Base-by-base conservation (phyloP, 1,140 invertebrate species). In the Cydia strobilella region DNA sequence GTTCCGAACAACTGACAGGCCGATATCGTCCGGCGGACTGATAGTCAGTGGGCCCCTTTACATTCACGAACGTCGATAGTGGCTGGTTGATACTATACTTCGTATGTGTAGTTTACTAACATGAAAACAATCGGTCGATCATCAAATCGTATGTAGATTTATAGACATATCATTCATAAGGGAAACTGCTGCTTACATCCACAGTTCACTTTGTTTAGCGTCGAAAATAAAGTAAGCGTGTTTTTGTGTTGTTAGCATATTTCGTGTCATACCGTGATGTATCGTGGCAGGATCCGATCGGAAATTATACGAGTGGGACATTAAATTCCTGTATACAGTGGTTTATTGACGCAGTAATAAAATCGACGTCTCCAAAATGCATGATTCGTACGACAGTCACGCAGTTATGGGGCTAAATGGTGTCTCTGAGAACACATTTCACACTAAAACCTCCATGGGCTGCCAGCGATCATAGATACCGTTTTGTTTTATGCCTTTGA, bases 301-400 rank as follows among this genome's bases (percentile, higher is more conserved):
- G 86, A 87, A 86, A 86, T 88, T 85, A 89, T 89, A 89, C 84
- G 84, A 89, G 78, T 74, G 77, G 82, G 85, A 86, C 90, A 87
- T 90, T 87, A 90, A 90, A 90, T 82, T 83, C 76, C 80, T 85
- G 83, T 86, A 87, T 81, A 82, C 84, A 85, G 84, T 90, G 89
- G 82, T 91, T 91, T 90, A 90, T 90, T 91, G 89, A 90, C 87
- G 84, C 90, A 89, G 87, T 82, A 91, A 91, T 92, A 92, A 92
- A 92, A 91, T 88, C 87, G 86, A 86, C 86, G 89, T 87, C 88
- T 87, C 86, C 85, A 83, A 91, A 92, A 92, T 87, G 90, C 87
- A 91, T 91, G 90, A 92, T 92, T 90, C 87, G 90, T 92, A 91
- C 80, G 79, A 82, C 82, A 90, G 90, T 90, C 90, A 91, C 89